Evolutionary conservation across 1,140 invertebrate species (phyloP).

Genomic region (Lepidostoma basale): DNA sequence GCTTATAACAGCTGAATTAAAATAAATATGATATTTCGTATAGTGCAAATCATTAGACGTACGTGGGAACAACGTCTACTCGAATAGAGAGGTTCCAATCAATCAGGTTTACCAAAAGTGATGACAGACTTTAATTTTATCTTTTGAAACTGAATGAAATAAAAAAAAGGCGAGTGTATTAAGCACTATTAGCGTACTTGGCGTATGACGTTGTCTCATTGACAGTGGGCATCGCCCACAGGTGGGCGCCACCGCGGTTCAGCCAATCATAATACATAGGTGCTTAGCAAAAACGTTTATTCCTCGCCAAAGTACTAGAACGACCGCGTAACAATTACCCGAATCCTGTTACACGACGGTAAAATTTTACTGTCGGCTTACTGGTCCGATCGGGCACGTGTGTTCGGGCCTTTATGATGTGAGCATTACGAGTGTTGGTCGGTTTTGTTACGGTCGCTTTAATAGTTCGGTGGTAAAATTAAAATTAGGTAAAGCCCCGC

Average conservation of each 20-base stretch:
- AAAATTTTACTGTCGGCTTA: constrained; percentile 8
- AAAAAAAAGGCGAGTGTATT: too few relatives aligned
- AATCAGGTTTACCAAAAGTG: too few relatives aligned
- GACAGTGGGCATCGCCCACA: constrained; percentile 9
- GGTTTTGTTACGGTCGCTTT: constrained; percentile 38
- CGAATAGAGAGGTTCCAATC: too few relatives aligned
- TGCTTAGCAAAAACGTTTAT: not conserved
- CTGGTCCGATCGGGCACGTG: not conserved
- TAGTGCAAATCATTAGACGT: too few relatives aligned
- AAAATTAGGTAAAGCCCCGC: constrained; percentile 39
- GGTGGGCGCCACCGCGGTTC: not conserved
- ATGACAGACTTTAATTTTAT: too few relatives aligned
- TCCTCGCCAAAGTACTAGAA: not conserved
- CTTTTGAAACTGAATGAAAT: too few relatives aligned
- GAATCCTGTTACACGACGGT: constrained; percentile 7
- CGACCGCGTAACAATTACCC: not conserved
- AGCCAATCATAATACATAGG: constrained; percentile 5
- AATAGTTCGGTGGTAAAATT: constrained; percentile 41
- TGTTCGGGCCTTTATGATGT: constrained; percentile 13
- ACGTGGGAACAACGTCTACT: too few relatives aligned
- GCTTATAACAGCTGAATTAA: too few relatives aligned
- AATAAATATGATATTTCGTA: too few relatives aligned
- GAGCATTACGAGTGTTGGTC: constrained; percentile 24
- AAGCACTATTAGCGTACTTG: too few relatives aligned
- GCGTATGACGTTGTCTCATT: not conserved